Conservation (phyloP, 92 coral and sea anemone genomes). For the Pocillopora meandrina region DNA sequence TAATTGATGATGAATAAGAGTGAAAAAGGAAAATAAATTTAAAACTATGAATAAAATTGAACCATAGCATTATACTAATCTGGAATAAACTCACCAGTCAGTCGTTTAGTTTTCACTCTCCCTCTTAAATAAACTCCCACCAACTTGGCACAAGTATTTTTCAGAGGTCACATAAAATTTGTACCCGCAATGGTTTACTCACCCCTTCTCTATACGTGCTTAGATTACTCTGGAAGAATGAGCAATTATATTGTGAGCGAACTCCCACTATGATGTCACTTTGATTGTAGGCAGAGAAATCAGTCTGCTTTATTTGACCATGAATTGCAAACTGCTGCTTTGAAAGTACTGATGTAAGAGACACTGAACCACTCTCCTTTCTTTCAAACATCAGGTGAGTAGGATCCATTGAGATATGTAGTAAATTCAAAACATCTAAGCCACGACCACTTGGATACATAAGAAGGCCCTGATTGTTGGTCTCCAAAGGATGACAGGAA, state of each 20-base stretch:
- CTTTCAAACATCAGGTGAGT: background rate
- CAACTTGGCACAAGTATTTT: too few relatives aligned
- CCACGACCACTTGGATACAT: constrained; percentile 72
- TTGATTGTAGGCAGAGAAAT: constrained; percentile 20
- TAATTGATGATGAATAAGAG: too few relatives aligned
- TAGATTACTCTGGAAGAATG: constrained; percentile 51
- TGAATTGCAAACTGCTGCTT: constrained; percentile 51
- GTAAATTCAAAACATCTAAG: constrained; percentile 62
- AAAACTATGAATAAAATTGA: too few relatives aligned
- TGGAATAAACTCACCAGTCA: too few relatives aligned
- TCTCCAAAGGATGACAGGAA: constrained; percentile 33
- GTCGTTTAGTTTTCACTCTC: too few relatives aligned
- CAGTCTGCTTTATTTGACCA: constrained; percentile 70
- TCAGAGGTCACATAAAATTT: background rate
- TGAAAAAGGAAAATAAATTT: too few relatives aligned
- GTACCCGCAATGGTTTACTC: too few relatives aligned
- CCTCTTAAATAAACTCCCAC: background rate
- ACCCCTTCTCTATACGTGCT: background rate
- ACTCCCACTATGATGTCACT: constrained; percentile 52
- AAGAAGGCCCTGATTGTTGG: constrained; percentile 31
- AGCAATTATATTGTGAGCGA: constrained; percentile 71
- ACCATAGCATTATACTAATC: too few relatives aligned
- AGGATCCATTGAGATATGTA: background rate
- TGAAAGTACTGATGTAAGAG: constrained; percentile 5
- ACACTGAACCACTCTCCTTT: background rate